Evolutionary conservation across 2,797 vertebrate genomes (phyloP).

Genomic region (Calcarius lapponicus): DNA sequence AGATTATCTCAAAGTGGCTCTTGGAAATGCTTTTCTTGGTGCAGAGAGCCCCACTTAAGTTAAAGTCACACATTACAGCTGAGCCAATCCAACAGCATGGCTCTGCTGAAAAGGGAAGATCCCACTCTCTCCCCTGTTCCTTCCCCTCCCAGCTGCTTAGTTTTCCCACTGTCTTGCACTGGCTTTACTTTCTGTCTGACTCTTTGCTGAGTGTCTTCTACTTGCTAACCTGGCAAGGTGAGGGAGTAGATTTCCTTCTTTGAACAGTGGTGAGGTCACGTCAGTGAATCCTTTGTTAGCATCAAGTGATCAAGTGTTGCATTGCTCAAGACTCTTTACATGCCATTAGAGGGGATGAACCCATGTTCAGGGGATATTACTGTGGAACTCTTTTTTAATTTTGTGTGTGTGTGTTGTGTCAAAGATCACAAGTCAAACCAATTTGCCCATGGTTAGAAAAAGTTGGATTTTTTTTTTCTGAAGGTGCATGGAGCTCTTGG

Average conservation of each 20-base stretch:
- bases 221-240: neutral
- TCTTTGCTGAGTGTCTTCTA: neutral
- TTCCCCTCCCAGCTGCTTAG: neutral
- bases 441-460: neutral
- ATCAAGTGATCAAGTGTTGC: neutral
- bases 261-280: neutral
- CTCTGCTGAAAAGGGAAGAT: neutral
- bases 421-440: neutral
- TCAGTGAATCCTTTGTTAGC: neutral
- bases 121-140: neutral
- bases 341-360: neutral
- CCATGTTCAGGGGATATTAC: neutral
- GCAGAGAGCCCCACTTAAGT: neutral
- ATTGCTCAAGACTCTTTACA: neutral
- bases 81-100: neutral
- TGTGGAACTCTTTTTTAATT: fast-evolving
- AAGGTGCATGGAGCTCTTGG: neutral
- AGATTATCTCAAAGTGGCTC: neutral
- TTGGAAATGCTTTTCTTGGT: neutral
- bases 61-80: neutral
- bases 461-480: neutral
- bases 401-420: fast-evolving
- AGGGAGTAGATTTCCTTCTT: neutral
- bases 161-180: neutral
- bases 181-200: neutral